These are phyloP conservation scores for Cryptus armator DNA, from an alignment of 2,888 invertebrate species.

Conservation along the genomic window DNA sequence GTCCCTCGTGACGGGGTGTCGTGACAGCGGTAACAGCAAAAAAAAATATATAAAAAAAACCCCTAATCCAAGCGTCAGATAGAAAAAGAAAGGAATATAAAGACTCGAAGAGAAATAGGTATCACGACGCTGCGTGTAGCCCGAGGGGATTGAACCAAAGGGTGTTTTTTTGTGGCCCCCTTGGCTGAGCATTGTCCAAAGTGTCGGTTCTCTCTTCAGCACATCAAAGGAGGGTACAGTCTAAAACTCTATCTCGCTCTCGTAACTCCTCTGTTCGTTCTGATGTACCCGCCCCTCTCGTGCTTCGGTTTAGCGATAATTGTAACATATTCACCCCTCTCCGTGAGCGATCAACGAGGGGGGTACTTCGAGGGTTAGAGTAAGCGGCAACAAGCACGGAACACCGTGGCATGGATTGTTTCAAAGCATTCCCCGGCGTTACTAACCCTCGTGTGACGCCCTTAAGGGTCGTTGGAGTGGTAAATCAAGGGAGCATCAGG, in stretches of 20 bases:
- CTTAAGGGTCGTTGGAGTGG: constrained; percentile 75
- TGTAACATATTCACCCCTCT: constrained; percentile 83
- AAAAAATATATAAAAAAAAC: background rate
- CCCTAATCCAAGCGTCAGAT: background rate
- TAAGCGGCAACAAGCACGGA: constrained; percentile 37
- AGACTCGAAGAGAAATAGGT: constrained; percentile 45
- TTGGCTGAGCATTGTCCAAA: constrained; percentile 77
- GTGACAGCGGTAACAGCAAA: constrained; percentile 19
- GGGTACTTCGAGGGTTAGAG: constrained; percentile 53
- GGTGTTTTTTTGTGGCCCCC: constrained; percentile 58
- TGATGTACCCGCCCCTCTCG: constrained; percentile 43
- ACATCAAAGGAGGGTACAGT: background rate
- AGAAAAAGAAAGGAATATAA: constrained; percentile 11
- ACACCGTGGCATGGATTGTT: constrained; percentile 19
- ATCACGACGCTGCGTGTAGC: constrained; percentile 55
- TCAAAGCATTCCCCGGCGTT: constrained; percentile 39
- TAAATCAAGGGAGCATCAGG: constrained; percentile 72
- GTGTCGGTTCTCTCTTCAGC: constrained; percentile 73
- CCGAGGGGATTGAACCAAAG: constrained; percentile 63
- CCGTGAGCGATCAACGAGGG: constrained; percentile 59
- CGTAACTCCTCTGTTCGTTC: constrained; percentile 50
- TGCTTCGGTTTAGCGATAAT: constrained; percentile 83
- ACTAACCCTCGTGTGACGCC: constrained; percentile 68
- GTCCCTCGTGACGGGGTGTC: constrained; percentile 40
- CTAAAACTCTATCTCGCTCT: constrained; percentile 50